Evolutionary conservation across 2,797 vertebrate species (phyloP).

Genomic region (Ctenopoma multispine): DNA sequence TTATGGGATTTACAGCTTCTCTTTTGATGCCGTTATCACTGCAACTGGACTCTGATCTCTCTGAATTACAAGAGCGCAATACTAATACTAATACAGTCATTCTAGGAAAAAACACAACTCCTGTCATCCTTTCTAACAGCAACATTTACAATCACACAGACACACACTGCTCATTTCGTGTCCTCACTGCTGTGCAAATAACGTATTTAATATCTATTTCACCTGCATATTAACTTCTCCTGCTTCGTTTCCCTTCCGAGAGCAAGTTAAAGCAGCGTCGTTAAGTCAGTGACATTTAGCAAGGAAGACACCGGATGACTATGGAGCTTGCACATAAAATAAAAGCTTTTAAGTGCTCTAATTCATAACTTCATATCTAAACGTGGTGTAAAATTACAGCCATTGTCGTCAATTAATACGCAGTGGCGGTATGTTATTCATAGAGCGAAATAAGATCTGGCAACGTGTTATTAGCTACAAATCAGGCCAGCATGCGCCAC

Average conservation of each 20-base stretch:
- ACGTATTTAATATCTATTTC: accelerated
- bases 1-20: background rate
- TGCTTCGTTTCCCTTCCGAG: background rate
- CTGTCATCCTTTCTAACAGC: no score
- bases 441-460: background rate
- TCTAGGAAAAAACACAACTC: no score
- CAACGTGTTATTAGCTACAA: background rate
- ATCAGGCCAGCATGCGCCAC: background rate
- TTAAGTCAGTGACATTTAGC: background rate
- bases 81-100: background rate
- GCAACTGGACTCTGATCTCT: conserved; percentile 62
- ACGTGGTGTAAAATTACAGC: accelerated
- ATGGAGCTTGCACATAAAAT: conserved; percentile 9
- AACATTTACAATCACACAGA: accelerated
- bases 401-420: accelerated
- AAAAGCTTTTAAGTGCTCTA: conserved; percentile 6
- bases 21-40: accelerated
- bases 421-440: background rate
- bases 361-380: background rate
- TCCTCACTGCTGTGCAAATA: no score
- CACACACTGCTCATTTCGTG: accelerated
- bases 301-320: background rate
- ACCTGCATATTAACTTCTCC: conserved; percentile 61
- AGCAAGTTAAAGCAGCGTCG: background rate
- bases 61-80: background rate